A percentile compares a stretch with the other conserved stretches of the same genome.
Conservation (phyloP, 2,888 invertebrate species). For the Lathronympha strigana region DNA sequence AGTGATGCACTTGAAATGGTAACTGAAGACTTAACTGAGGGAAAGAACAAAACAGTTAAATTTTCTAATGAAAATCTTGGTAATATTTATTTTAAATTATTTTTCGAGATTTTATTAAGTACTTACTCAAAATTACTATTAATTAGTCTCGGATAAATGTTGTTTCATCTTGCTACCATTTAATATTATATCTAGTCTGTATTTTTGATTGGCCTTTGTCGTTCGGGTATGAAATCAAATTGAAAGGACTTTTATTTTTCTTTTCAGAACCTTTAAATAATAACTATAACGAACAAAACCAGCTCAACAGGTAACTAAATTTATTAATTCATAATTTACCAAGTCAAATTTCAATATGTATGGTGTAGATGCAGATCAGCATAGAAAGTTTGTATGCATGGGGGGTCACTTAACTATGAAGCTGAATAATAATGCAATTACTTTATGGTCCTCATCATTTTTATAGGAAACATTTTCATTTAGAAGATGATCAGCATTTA, state of each 20-base stretch:
- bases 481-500: conserved; percentile 14
- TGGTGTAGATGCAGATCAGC: no score
- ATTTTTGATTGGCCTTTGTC: no score
- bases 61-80: conserved; percentile 64
- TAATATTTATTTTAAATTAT: conserved; percentile 56
- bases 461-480: neutral
- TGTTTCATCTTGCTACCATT: no score
- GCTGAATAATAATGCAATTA: no score
- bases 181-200: no score
- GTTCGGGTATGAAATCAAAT: neutral
- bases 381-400: no score
- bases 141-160: no score
- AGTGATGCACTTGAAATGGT: conserved; percentile 48
- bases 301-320: conserved; percentile 10
- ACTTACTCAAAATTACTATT: neutral
- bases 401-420: no score
- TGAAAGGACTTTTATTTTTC: neutral
- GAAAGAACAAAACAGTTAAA: conserved; percentile 66
- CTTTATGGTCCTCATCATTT: no score
- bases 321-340: neutral
- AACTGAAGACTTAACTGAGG: conserved; percentile 53
- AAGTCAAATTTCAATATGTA: no score
- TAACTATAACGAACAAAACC: conserved; percentile 3
- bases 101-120: conserved; percentile 41
- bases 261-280: conserved; percentile 19